Conservation (phyloP, 92 coral and sea anemone genomes). For the Metridium senile region DNA sequence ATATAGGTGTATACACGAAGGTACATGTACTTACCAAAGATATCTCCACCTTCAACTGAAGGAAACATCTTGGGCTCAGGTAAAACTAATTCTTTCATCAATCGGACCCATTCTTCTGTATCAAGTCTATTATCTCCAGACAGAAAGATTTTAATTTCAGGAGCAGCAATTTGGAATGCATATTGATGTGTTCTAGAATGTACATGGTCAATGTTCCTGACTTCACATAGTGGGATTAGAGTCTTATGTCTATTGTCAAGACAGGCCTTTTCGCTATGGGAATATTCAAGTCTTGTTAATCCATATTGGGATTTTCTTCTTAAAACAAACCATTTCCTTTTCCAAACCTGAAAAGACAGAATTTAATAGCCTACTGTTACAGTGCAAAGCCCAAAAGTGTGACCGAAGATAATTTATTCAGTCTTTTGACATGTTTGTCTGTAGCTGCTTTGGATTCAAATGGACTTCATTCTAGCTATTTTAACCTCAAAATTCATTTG, state of each 20-base stretch:
- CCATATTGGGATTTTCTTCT: constrained; percentile 86
- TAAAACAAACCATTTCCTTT: constrained; percentile 94
- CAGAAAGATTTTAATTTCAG: constrained; percentile 79
- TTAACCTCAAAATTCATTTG: too few relatives aligned
- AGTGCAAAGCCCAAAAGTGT: too few relatives aligned
- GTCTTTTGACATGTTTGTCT: too few relatives aligned
- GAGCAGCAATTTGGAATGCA: constrained; percentile 71
- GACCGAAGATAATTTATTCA: too few relatives aligned
- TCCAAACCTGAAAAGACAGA: constrained; percentile 72
- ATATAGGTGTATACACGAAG: too few relatives aligned
- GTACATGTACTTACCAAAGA: constrained; percentile 79
- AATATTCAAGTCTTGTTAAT: constrained; percentile 85
- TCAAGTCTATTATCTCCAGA: constrained; percentile 78
- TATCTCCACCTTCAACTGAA: constrained; percentile 81
- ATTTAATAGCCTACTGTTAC: too few relatives aligned
- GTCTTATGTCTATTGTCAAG: constrained; percentile 82
- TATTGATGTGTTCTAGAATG: constrained; percentile 83
- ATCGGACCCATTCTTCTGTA: constrained; percentile 83
- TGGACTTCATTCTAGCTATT: too few relatives aligned
- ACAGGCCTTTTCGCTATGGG: constrained; percentile 86
- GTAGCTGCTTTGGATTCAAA: too few relatives aligned
- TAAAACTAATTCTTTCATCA: constrained; percentile 89
- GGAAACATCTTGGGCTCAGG: constrained; percentile 91
- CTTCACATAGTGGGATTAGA: constrained; percentile 76
- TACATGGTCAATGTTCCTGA: constrained; percentile 74